Percentiles rank a stretch among this genome's conserved stretches.
These are phyloP conservation scores for Chrysemys picta DNA, from an alignment of 2,113 vertebrate genomes.

Conservation along the genomic window DNA sequence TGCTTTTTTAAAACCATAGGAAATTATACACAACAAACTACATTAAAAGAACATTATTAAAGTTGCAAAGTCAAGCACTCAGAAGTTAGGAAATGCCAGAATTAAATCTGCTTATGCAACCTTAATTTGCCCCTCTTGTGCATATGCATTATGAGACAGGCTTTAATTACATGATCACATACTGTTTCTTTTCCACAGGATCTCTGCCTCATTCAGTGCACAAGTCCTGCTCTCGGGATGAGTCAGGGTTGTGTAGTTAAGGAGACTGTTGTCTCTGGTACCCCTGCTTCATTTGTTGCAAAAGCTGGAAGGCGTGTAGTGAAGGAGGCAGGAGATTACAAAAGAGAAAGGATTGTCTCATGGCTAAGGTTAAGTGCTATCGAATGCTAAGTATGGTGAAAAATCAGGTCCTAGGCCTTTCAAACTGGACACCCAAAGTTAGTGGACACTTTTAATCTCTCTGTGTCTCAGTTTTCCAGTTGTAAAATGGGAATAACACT, in stretches of 20 bases:
- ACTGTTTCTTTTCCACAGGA: not conserved
- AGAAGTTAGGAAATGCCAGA: not conserved
- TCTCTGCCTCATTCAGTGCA: not conserved
- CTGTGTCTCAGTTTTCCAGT: not conserved
- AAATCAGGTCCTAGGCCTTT: conserved; percentile 45
- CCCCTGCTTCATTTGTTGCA: not conserved
- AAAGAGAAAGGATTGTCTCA: not conserved
- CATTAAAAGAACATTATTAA: not conserved
- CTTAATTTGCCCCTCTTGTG: conserved; percentile 15
- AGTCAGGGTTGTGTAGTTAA: not conserved
- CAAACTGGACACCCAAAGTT: conserved; percentile 49
- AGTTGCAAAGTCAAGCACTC: conserved; percentile 8
- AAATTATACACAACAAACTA: not conserved
- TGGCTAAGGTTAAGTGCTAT: not conserved
- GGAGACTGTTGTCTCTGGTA: not conserved
- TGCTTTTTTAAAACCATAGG: not conserved
- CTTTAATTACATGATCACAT: not conserved
- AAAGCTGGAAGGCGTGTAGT: conserved; percentile 1
- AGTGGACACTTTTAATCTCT: conserved; percentile 51
- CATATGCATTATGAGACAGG: not conserved
- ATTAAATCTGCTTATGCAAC: not conserved
- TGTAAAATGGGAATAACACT: conserved; percentile 35
- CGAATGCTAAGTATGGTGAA: conserved; percentile 32
- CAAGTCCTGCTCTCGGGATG: not conserved
- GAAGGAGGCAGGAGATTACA: not conserved